phyloP scores from a whole-genome alignment of 2,888 invertebrate species.

The Acholoe squamosa region DNA sequence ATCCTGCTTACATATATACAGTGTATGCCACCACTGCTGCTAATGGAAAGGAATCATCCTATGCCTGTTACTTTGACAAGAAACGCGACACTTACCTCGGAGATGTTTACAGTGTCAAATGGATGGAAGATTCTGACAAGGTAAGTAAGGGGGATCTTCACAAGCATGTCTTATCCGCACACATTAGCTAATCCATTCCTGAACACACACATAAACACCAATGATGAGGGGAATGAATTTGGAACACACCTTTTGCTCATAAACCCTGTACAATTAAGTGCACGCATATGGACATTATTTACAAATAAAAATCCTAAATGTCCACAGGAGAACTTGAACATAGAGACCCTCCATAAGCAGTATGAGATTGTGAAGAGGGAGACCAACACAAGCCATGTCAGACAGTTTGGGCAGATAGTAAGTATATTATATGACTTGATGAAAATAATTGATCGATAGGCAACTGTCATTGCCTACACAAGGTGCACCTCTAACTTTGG shows the following conservation, averaged over 20 bases:
- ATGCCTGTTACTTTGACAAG: constrained; percentile 86
- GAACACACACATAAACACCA: no score
- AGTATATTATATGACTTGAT: constrained; percentile 55
- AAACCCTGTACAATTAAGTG: no score
- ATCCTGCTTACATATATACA: constrained; percentile 22
- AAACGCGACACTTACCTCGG: constrained; percentile 85
- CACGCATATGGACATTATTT: no score
- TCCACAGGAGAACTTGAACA: constrained; percentile 83
- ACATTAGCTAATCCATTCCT: no score
- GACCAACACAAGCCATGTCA: constrained; percentile 86
- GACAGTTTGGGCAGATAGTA: constrained; percentile 85
- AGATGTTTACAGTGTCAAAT: constrained; percentile 86
- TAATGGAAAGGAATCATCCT: constrained; percentile 86
- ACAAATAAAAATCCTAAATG: no score
- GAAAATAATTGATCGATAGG: no score
- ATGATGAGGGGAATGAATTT: no score
- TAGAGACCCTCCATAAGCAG: constrained; percentile 85
- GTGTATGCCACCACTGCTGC: constrained; percentile 86
- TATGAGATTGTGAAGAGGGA: constrained; percentile 84
- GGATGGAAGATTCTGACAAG: constrained; percentile 86
- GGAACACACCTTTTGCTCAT: no score
- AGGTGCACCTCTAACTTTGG: no score
- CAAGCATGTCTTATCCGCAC: no score
- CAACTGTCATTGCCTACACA: no score
- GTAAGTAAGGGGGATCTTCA: constrained; percentile 67